Base-by-base conservation (phyloP, 30 jellyfish, hydroid and myxozoan genomes). In the Aurelia sp. region DNA sequence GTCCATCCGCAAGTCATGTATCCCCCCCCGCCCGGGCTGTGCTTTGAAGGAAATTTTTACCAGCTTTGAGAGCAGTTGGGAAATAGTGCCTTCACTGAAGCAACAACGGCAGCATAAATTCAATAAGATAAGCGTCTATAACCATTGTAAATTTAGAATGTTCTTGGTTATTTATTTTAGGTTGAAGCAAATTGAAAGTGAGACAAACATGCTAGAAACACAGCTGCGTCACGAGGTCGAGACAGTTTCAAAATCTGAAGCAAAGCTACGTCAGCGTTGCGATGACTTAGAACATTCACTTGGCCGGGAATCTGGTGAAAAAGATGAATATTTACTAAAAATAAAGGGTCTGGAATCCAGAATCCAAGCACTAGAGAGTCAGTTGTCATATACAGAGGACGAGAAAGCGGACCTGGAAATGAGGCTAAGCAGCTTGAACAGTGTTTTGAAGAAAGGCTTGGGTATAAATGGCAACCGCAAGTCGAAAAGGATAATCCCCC, bases 401-500 rank as follows among this genome's bases (percentile, higher is more conserved):
- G 97, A 81, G 71, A 90, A 82, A 51, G 55, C 84, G 6, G 97
- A 90, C 35, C 30, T 82, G 30, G 97, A 90, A 60, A 44, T 90
- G 60, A 80, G 84, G 72, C 76, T 90, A 40, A 74, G 91, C 51
- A 62, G 78, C 20, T 66, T 90, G 53, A 65, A 38, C 20, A 68
- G 87, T 16, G 92, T 76, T 40, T 64, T 90, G 6, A 73, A 63
- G 67, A 60, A 78, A 63, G 30, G 74, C 59, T 67, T 90, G 27
- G 93, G 91, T 12, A 53, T 77, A 1, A 67, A 51, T 70, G 82
- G 73, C 10, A 69, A 52, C 66, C 85, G 89, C 2, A 77, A 52
- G 17, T 4, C 76, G 5, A 75, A 66, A 67, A 84, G 65, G 75
- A 61, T 84, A 31, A 84, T 53, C 4, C 80, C 86, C 4, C 13